Evolutionary conservation across 2,888 invertebrate genomes (phyloP), one percentile per base, ranked within the genome.

Genomic region (Latrodectus hesperus): DNA sequence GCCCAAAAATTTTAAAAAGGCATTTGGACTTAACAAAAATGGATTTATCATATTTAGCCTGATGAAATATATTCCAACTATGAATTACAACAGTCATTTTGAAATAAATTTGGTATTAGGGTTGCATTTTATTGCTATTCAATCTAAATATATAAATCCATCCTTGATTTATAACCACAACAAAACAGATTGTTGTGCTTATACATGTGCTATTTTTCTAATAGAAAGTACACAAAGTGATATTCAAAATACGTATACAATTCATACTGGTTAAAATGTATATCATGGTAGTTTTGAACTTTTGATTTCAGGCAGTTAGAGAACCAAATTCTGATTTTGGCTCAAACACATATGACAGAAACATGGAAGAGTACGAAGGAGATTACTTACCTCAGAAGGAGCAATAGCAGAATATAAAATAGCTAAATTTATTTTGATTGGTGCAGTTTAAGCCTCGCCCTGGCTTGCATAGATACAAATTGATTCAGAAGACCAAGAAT

Each of bases 401-500:
- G 74, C 73, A 86, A 72, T 74, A 75, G 76, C 70, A 81, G 81
- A 84, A 77, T 87, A 77, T 55, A 77, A 73, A 81, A 77, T 87
- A 64, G 71, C 53, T 51, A 51, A 72, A 81, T 81, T 72, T 82
- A 81, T 87, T 87, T 87, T 87, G 86, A 87, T 87, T 87, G 81
- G 86, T 87, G 81, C 86, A 87, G 81, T 87, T 87, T 87, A 80
- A 87, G 86, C 86, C 86, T 77, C 86, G 77, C 86, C 81, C 77
- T 87, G 86, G 86, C 86, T 87, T 70, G 49, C 67, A 51, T 49
- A 77, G 55, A 53, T 76, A 52, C 16, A 38, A 87, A 87, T 55
- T 80, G 73, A 86, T 75, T 38, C 70, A 81, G 60, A 22, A 70
- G 79, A 74, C 67, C 55, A 51, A 80, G 75, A 75, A 81, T n/a